Evolutionary conservation across 1,140 invertebrate genomes (phyloP).

Genomic region (Globodera rostochiensis): DNA sequence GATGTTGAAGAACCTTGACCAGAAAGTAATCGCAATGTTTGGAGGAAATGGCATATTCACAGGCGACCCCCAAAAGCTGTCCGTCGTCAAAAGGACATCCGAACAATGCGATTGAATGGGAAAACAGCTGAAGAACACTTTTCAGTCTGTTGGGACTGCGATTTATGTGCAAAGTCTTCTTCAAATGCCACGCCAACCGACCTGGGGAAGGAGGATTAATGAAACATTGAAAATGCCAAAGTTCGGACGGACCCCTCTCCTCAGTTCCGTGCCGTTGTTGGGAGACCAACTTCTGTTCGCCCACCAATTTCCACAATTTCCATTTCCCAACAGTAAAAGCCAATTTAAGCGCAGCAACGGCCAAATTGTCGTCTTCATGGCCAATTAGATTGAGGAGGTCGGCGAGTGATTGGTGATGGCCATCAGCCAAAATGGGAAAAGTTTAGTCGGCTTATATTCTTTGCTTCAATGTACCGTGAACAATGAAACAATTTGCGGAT

Average conservation of each 20-base stretch:
- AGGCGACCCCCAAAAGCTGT: constrained; percentile 18
- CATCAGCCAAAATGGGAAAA: constrained; percentile 19
- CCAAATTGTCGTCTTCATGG: constrained; percentile 29
- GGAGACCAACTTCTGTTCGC: background rate
- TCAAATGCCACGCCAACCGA: constrained; percentile 23
- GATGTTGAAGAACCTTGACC: constrained; percentile 14
- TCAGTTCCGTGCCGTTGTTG: constrained; percentile 8
- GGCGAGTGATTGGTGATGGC: background rate
- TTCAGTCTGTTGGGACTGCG: constrained; percentile 36
- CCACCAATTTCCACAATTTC: constrained; percentile 17
- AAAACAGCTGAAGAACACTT: constrained; percentile 33
- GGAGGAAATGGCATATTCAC: constrained; percentile 35
- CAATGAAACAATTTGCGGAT: background rate
- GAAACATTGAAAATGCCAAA: background rate
- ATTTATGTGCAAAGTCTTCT: constrained; percentile 27
- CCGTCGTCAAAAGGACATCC: background rate
- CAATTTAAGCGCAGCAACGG: constrained; percentile 28
- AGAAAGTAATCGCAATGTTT: constrained; percentile 33
- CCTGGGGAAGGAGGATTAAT: background rate
- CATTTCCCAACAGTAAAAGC: constrained; percentile 30
- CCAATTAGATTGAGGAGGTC: constrained; percentile 20
- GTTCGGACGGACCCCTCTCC: background rate
- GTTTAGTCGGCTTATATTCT: background rate
- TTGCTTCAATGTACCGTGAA: background rate
- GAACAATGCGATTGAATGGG: constrained; percentile 30